Conservation (phyloP, 2,113 vertebrate genomes). For the Lota lota region DNA sequence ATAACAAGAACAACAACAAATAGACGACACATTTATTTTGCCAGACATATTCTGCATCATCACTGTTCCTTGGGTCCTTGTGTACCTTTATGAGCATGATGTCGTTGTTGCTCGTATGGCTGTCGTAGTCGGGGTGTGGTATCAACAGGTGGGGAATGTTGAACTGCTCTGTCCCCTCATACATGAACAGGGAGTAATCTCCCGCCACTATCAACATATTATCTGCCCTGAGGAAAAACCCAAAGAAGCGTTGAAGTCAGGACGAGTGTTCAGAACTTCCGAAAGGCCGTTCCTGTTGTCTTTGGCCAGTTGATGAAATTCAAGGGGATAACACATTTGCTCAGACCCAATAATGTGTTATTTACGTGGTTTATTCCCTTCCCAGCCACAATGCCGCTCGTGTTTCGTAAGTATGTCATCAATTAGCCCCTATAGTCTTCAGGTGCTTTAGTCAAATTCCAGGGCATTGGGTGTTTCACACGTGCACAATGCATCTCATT, state of each 20-base stretch:
- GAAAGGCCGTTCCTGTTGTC: too few species aligned
- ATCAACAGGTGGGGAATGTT: slow-evolving; percentile 66
- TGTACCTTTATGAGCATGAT: slow-evolving; percentile 83
- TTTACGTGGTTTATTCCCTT: not conserved
- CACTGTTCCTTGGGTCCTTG: not conserved
- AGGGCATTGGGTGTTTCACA: slow-evolving; percentile 2
- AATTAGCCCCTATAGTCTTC: not conserved
- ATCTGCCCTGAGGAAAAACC: slow-evolving; percentile 41
- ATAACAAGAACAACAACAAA: too few species aligned
- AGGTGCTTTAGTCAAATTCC: slow-evolving; percentile 21
- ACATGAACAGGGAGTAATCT: slow-evolving; percentile 71
- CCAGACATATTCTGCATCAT: not conserved
- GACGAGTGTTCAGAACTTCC: too few species aligned
- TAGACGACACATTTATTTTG: too few species aligned
- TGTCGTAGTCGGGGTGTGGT: slow-evolving; percentile 72
- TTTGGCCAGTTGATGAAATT: too few species aligned
- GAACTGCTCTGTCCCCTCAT: slow-evolving; percentile 79
- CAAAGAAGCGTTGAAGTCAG: not conserved
- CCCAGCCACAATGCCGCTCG: not conserved
- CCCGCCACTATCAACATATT: slow-evolving; percentile 75
- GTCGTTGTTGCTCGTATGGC: slow-evolving; percentile 67
- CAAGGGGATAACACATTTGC: too few species aligned
- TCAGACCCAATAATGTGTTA: too few species aligned
- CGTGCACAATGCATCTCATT: slow-evolving; percentile 26
- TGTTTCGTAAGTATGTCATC: slow-evolving; percentile 2